Evolutionary conservation across 2,888 invertebrate genomes (phyloP).

Genomic region (Macaria notata): DNA sequence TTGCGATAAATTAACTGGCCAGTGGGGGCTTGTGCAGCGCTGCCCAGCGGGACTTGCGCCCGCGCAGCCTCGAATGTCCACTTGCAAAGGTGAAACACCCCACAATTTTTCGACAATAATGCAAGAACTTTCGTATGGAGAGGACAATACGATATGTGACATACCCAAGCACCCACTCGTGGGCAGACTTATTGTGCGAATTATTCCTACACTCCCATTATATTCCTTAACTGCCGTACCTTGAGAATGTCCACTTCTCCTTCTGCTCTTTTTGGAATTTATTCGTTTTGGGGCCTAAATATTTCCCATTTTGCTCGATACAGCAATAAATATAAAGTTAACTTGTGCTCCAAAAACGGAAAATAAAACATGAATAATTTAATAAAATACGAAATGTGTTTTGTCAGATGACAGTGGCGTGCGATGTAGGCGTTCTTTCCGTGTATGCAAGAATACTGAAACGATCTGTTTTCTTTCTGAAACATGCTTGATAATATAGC

Average conservation of each 20-base stretch:
- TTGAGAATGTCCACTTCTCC: conserved; percentile 28
- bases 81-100: conserved; percentile 64
- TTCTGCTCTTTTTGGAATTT: conserved; percentile 31
- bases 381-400: conserved; percentile 36
- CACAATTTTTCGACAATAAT: conserved; percentile 64
- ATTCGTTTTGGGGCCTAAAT: conserved; percentile 29
- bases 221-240: conserved; percentile 31
- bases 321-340: conserved; percentile 29
- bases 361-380: conserved; percentile 27
- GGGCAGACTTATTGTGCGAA: conserved; percentile 30
- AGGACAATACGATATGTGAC: conserved; percentile 41
- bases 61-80: conserved; percentile 52
- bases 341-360: conserved; percentile 18
- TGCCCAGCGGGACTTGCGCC: conserved; percentile 69
- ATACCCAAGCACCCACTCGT: conserved; percentile 37
- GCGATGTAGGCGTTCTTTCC: conserved; percentile 49
- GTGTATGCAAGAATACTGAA: conserved; percentile 45
- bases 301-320: conserved; percentile 27
- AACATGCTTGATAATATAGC: conserved; percentile 67
- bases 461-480: conserved; percentile 47
- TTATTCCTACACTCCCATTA: conserved; percentile 37
- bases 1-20: conserved; percentile 74
- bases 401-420: conserved; percentile 46
- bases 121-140: conserved; percentile 45
- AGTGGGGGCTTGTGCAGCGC: conserved; percentile 56